phyloP scores from a whole-genome alignment of 2,113 vertebrate species.

The Tachysurus vachellii region DNA sequence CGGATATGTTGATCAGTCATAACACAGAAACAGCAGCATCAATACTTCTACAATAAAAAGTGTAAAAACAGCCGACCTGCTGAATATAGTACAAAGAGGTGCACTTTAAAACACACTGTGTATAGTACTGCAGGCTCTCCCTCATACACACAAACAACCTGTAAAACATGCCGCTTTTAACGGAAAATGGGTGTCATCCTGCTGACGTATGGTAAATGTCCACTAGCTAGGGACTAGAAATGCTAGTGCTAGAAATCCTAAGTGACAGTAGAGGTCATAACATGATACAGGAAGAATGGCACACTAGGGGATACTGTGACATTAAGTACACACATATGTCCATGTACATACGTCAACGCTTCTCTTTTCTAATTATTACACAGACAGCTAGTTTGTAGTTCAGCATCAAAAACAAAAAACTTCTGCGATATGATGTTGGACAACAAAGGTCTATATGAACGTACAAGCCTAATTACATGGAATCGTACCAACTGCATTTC shows the following conservation, averaged over 20 bases:
- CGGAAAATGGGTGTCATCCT: slow-evolving; percentile 60
- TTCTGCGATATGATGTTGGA: neutral
- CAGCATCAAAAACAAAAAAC: neutral
- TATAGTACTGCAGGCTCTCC: slow-evolving; percentile 1
- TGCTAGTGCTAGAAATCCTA: slow-evolving; percentile 49
- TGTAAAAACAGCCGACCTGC: neutral
- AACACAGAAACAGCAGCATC: neutral
- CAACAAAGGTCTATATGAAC: neutral
- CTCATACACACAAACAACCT: slow-evolving; percentile 46
- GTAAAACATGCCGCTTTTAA: slow-evolving; percentile 64
- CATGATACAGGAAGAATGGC: slow-evolving; percentile 35
- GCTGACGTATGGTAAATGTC: slow-evolving; percentile 68
- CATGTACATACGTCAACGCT: neutral
- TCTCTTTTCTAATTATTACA: too few relatives aligned
- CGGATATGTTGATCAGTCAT: neutral
- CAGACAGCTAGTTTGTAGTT: too few relatives aligned
- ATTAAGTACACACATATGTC: slow-evolving; percentile 47
- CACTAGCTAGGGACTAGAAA: slow-evolving; percentile 42
- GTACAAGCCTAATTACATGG: neutral
- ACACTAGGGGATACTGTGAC: slow-evolving; percentile 58
- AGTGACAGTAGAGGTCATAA: slow-evolving; percentile 56
- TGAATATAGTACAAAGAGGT: slow-evolving; percentile 20
- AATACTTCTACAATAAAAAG: neutral
- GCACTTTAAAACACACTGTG: slow-evolving; percentile 14
- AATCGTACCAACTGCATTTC: neutral